Evolutionary conservation across 2,797 vertebrate species (phyloP).

Genomic region (Australoheros facetus): DNA sequence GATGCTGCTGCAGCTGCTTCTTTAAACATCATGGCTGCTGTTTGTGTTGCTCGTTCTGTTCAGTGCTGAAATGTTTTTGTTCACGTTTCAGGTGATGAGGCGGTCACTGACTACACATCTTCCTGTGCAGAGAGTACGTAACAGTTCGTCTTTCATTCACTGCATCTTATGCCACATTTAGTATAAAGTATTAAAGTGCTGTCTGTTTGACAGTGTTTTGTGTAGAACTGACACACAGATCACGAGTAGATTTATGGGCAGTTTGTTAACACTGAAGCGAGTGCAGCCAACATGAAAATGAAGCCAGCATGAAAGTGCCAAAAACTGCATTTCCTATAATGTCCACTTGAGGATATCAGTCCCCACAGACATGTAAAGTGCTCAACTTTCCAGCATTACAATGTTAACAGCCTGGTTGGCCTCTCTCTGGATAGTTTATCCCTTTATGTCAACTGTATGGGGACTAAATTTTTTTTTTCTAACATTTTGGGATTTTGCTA

Average conservation of each 20-base stretch:
- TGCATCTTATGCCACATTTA: background rate
- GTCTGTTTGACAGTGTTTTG: background rate
- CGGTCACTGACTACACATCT: conserved; percentile 72
- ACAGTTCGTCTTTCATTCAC: background rate
- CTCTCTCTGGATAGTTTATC: background rate
- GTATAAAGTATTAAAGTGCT: too few species aligned
- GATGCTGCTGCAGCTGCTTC: background rate
- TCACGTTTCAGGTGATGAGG: conserved; percentile 71
- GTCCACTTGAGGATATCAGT: background rate
- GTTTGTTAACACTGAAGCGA: too few species aligned
- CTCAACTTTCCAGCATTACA: too few species aligned
- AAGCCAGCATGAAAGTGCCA: background rate
- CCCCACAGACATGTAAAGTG: too few species aligned
- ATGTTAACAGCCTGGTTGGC: too few species aligned
- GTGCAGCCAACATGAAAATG: background rate
- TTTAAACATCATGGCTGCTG: background rate
- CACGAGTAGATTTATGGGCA: background rate
- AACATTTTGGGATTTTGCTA: background rate
- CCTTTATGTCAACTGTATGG: background rate
- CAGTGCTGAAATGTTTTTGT: background rate
- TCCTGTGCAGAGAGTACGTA: conserved; percentile 74
- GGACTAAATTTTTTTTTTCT: background rate
- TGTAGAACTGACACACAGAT: background rate
- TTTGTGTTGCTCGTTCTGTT: background rate
- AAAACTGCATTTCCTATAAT: background rate